These are phyloP conservation scores for Candidula unifasciata DNA, from an alignment of 2,888 invertebrate species.

Conservation along the genomic window DNA sequence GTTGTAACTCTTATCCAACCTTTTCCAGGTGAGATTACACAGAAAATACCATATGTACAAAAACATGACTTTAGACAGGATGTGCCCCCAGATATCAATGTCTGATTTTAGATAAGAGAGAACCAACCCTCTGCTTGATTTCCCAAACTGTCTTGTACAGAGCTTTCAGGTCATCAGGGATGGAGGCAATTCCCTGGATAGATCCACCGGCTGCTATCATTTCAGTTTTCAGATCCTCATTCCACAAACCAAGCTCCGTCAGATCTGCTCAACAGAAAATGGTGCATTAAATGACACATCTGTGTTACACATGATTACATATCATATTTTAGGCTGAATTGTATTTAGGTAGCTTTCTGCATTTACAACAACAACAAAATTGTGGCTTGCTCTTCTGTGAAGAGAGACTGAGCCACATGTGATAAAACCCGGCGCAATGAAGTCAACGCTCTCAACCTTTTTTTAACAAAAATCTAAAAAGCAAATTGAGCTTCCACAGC, in stretches of 20 bases:
- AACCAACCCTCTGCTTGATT: conserved; percentile 87
- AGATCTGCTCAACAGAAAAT: conserved; percentile 82
- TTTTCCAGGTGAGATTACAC: too few relatives aligned
- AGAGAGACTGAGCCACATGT: too few relatives aligned
- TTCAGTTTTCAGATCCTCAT: conserved; percentile 95
- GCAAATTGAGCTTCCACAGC: too few relatives aligned
- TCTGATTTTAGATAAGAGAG: neutral
- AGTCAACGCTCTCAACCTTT: too few relatives aligned
- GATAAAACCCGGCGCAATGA: too few relatives aligned
- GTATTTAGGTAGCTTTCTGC: too few relatives aligned
- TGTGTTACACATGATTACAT: neutral
- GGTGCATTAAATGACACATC: neutral
- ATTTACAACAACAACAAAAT: too few relatives aligned
- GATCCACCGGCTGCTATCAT: conserved; percentile 95
- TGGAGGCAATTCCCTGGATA: conserved; percentile 88
- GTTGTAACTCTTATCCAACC: too few relatives aligned
- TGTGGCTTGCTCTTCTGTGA: too few relatives aligned
- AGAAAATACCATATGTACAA: neutral
- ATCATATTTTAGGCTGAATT: neutral
- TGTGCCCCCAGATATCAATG: neutral
- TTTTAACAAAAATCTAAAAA: too few relatives aligned
- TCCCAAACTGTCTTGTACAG: conserved; percentile 99
- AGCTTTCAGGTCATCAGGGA: conserved; percentile 90
- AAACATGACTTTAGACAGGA: neutral
- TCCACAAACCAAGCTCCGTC: conserved; percentile 93